phyloP scores from a whole-genome alignment of 2,797 vertebrate genomes.

The Lophius americanus region DNA sequence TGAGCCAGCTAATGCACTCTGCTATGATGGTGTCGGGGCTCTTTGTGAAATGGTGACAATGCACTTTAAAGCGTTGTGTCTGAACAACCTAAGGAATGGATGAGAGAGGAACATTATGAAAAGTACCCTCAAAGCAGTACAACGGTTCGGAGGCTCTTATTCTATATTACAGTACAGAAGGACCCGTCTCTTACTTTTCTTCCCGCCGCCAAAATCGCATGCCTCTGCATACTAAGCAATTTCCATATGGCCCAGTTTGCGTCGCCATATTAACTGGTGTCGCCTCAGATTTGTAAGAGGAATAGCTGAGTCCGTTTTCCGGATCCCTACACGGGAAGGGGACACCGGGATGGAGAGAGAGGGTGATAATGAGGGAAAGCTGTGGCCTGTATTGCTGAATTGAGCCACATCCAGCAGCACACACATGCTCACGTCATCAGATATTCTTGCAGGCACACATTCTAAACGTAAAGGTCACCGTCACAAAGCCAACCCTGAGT shows the following conservation, averaged over 20 bases:
- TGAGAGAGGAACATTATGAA: constrained; percentile 20
- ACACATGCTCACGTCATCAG: constrained; percentile 24
- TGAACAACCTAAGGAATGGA: constrained; percentile 25
- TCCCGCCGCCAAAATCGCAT: constrained; percentile 25
- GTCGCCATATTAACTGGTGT: constrained; percentile 76
- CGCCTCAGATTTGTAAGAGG: constrained; percentile 78
- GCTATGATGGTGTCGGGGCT: constrained; percentile 1
- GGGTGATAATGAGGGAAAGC: constrained; percentile 15
- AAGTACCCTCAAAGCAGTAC: constrained; percentile 20
- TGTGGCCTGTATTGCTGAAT: constrained; percentile 40
- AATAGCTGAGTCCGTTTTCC: constrained; percentile 56
- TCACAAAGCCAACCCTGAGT: constrained; percentile 49
- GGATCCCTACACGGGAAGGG: constrained; percentile 37
- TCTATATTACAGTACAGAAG: constrained; percentile 35
- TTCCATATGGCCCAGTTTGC: constrained; percentile 76
- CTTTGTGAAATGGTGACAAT: constrained; percentile 25
- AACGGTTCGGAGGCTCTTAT: constrained; percentile 36
- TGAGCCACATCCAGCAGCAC: constrained; percentile 30
- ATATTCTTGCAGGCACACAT: constrained; percentile 3
- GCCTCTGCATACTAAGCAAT: constrained; percentile 75
- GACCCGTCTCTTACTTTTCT: constrained; percentile 29
- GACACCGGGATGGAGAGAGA: not conserved
- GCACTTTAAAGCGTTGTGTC: constrained; percentile 13
- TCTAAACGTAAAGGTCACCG: constrained; percentile 33
- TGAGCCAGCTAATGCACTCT: not conserved